A percentile compares a stretch with the other conserved stretches of the same genome.
phyloP scores from a whole-genome alignment of 1,140 invertebrate species.

The Planococcus citri region DNA sequence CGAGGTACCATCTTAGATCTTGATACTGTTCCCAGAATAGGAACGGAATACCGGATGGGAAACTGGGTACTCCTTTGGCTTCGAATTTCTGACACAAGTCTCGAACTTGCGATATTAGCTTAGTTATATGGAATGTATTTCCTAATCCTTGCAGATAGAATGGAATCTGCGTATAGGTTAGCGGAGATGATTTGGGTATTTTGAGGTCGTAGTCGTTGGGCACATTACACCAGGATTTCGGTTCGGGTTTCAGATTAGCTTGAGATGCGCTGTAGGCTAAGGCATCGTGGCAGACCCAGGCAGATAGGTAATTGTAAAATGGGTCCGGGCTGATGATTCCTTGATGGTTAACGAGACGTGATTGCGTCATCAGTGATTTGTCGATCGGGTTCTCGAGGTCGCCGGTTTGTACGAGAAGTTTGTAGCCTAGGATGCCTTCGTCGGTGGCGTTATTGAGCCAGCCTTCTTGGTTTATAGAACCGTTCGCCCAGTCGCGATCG shows the following conservation, averaged over 20 bases:
- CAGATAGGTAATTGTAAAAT: constrained; percentile 97
- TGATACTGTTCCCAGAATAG: constrained; percentile 98
- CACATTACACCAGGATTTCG: constrained; percentile 68
- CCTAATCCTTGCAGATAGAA: constrained; percentile 76
- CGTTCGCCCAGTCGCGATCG: constrained; percentile 63
- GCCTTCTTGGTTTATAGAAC: constrained; percentile 67
- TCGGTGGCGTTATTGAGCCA: constrained; percentile 84
- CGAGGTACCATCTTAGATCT: constrained; percentile 61
- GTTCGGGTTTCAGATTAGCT: constrained; percentile 74
- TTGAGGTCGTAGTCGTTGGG: constrained; percentile 67
- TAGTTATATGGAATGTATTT: constrained; percentile 73
- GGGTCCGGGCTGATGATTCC: constrained; percentile 91
- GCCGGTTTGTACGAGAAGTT: constrained; percentile 88
- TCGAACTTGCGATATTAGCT: constrained; percentile 65
- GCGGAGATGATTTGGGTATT: constrained; percentile 82
- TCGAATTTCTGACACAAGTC: constrained; percentile 76
- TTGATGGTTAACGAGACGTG: constrained; percentile 69
- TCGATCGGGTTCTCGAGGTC: constrained; percentile 88
- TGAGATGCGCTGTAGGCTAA: constrained; percentile 86
- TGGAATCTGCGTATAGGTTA: constrained; percentile 88
- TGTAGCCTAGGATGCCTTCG: constrained; percentile 85
- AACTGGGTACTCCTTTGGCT: constrained; percentile 81
- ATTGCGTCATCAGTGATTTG: constrained; percentile 60
- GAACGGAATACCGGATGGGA: constrained; percentile 90
- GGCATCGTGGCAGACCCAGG: constrained; percentile 89